A percentile compares a stretch with the other conserved stretches of the same genome.
phyloP scores from a whole-genome alignment of 2,888 invertebrate genomes.

The Meiosimyza platycephala region DNA sequence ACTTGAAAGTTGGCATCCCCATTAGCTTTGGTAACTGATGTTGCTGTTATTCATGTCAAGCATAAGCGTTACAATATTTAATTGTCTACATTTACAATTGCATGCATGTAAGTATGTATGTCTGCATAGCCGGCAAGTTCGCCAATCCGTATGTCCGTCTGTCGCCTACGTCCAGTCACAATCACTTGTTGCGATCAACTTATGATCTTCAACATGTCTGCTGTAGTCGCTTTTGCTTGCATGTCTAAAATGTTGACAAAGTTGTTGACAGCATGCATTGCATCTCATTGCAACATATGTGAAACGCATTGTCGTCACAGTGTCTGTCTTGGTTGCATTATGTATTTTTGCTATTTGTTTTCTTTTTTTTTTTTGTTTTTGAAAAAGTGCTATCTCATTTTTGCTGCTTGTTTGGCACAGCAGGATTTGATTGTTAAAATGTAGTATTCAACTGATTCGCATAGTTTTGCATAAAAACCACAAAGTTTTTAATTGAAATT shows the following conservation, averaged over 20 bases:
- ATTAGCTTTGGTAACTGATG: constrained; percentile 10
- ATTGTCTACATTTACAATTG: constrained; percentile 27
- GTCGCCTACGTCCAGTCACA: neutral
- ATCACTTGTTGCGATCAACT: constrained; percentile 28
- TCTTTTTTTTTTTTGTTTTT: neutral
- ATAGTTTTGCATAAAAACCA: constrained; percentile 15
- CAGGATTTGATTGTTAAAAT: constrained; percentile 14
- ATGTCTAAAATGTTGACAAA: constrained; percentile 32
- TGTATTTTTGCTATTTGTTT: neutral
- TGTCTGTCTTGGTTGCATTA: constrained; percentile 12
- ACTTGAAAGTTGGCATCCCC: too few species aligned
- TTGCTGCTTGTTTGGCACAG: neutral
- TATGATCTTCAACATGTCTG: constrained; percentile 33
- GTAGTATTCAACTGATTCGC: neutral
- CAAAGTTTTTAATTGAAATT: constrained; percentile 33
- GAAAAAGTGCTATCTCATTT: too few species aligned
- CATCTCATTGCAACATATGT: neutral
- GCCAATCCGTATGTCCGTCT: neutral
- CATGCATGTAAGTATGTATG: constrained; percentile 25
- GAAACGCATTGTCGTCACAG: constrained; percentile 22
- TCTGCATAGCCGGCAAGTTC: neutral
- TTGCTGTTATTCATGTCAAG: constrained; percentile 3
- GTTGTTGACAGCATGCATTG: constrained; percentile 32
- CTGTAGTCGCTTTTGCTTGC: constrained; percentile 14
- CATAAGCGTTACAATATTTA: constrained; percentile 35